phyloP scores from a whole-genome alignment of 2,888 invertebrate genomes.

The Amphipoea oculea region DNA sequence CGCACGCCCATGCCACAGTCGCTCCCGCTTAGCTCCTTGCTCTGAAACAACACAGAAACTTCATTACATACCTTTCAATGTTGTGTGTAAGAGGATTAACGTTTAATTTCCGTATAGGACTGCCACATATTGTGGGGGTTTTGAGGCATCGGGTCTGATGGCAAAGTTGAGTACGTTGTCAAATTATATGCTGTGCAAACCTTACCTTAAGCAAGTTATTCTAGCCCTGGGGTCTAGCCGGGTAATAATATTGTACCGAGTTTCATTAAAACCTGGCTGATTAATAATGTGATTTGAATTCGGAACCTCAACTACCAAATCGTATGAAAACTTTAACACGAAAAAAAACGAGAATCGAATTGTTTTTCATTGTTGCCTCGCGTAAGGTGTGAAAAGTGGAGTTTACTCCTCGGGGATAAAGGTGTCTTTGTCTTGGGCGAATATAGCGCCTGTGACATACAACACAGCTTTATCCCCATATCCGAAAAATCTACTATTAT shows the following conservation, averaged over 20 bases:
- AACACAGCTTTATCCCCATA: neutral
- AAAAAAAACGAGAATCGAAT: neutral
- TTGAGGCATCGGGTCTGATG: neutral
- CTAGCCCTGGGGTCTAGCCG: neutral
- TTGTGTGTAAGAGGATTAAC: neutral
- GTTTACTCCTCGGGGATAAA: neutral
- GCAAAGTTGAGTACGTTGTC: neutral
- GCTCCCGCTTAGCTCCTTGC: constrained; percentile 83
- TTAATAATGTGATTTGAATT: neutral
- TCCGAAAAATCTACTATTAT: neutral
- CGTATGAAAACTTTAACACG: neutral
- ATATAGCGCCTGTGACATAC: neutral
- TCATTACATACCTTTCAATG: constrained; percentile 6
- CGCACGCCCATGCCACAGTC: constrained; percentile 82
- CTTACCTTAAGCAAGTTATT: neutral
- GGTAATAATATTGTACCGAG: neutral
- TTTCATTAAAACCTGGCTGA: neutral
- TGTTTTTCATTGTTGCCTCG: too few relatives aligned
- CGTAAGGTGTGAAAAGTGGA: neutral
- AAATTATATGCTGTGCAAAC: neutral
- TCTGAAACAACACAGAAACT: constrained; percentile 75
- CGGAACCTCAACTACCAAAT: neutral
- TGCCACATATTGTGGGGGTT: neutral
- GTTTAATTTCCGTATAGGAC: neutral
- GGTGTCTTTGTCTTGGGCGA: neutral